Evolutionary conservation across 2,888 invertebrate species (phyloP).

Genomic region (Timandra comae): DNA sequence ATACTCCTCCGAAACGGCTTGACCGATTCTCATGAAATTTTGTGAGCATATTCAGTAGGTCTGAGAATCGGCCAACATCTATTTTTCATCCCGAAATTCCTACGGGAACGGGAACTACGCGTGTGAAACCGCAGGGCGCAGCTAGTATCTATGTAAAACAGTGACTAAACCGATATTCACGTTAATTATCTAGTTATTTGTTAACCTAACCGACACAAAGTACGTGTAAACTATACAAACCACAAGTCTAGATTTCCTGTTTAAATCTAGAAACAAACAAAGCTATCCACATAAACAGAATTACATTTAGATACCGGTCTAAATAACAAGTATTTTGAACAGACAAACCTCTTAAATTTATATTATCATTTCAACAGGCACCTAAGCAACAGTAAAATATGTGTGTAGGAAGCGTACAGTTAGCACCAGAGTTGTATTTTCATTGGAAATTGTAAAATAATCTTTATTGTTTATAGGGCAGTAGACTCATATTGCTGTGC

Average conservation of each 20-base stretch:
- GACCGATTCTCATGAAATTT: too few species aligned
- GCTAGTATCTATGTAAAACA: too few species aligned
- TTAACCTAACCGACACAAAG: not conserved
- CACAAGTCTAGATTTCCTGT: slow-evolving; percentile 16
- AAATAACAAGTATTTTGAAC: slow-evolving; percentile 4
- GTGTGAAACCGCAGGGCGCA: too few species aligned
- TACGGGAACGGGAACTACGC: too few species aligned
- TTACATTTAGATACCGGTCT: slow-evolving; percentile 7
- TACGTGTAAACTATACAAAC: slow-evolving; percentile 9
- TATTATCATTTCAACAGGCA: too few species aligned
- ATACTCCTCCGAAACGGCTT: too few species aligned
- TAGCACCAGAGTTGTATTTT: not conserved
- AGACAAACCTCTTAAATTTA: slow-evolving; percentile 10
- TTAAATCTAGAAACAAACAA: slow-evolving; percentile 10
- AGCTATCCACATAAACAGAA: slow-evolving; percentile 6
- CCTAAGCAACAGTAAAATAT: slow-evolving; percentile 9
- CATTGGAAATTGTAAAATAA: not conserved
- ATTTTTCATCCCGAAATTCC: too few species aligned
- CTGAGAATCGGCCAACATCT: too few species aligned
- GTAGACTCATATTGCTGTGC: not conserved
- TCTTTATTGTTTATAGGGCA: not conserved
- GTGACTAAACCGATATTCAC: too few species aligned
- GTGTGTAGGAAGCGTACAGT: slow-evolving; percentile 8
- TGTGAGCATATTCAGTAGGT: too few species aligned
- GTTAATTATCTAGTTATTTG: too few species aligned